Conservation (phyloP, 64 coral and sea anemone species). For the Actinia equina region DNA sequence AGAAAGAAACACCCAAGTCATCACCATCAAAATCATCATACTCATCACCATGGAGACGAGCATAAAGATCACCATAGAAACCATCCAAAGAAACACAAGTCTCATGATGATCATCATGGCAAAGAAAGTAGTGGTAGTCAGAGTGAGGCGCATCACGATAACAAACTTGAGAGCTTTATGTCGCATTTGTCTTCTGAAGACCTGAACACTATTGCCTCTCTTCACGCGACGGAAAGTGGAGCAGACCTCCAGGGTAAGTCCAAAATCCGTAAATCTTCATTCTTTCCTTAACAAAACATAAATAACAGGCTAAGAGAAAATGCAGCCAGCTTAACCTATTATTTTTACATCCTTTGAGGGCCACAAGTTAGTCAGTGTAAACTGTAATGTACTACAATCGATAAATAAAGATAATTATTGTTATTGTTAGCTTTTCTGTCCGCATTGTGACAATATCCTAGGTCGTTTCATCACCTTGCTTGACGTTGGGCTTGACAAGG, state of each 20-base stretch:
- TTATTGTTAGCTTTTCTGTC: too few relatives aligned
- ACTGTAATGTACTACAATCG: too few relatives aligned
- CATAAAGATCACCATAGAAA: constrained; percentile 5
- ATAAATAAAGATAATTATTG: too few relatives aligned
- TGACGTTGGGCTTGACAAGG: too few relatives aligned
- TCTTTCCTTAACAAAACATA: too few relatives aligned
- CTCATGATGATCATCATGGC: not conserved
- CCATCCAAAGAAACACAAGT: not conserved
- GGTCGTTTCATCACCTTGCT: too few relatives aligned
- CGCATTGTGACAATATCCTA: too few relatives aligned
- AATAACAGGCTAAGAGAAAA: too few relatives aligned
- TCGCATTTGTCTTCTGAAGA: constrained; percentile 10
- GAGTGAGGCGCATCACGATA: not conserved
- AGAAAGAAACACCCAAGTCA: not conserved
- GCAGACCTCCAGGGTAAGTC: constrained; percentile 8
- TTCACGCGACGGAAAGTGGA: not conserved
- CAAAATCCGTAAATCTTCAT: too few relatives aligned
- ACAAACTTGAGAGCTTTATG: constrained; percentile 6
- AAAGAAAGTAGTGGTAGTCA: not conserved
- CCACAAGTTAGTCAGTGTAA: too few relatives aligned
- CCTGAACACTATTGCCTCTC: constrained; percentile 15
- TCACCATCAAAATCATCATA: not conserved
- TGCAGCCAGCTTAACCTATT: too few relatives aligned
- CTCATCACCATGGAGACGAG: not conserved
- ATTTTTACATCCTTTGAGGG: too few relatives aligned